Conservation (phyloP, 2,113 vertebrate species). For the Apeltes quadracus region DNA sequence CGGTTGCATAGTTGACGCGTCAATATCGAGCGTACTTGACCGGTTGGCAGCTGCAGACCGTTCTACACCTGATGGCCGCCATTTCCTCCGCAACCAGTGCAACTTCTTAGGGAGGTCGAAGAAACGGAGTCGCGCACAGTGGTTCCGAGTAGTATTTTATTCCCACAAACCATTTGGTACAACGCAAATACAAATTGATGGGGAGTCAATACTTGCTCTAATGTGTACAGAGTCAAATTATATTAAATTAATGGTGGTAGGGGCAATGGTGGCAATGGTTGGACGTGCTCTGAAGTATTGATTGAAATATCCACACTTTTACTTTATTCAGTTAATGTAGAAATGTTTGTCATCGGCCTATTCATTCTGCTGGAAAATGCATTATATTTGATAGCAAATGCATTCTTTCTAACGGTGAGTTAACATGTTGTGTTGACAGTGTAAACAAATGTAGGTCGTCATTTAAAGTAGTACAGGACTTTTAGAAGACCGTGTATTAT, state of each 20-base stretch:
- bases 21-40: constrained; percentile 47
- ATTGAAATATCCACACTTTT: too few species aligned
- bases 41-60: constrained; percentile 31
- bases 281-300: too few species aligned
- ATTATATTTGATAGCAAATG: neutral
- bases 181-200: neutral
- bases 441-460: neutral
- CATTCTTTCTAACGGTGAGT: neutral
- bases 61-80: constrained; percentile 50
- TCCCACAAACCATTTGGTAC: neutral
- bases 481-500: neutral
- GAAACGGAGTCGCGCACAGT: constrained; percentile 20
- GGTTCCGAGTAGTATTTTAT: constrained; percentile 39
- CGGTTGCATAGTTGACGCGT: constrained; percentile 39
- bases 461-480: neutral
- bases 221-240: neutral
- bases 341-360: neutral
- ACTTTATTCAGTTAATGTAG: too few species aligned
- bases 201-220: neutral
- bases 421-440: neutral
- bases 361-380: neutral
- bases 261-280: too few species aligned
- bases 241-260: too few species aligned
- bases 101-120: neutral
- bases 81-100: constrained; percentile 67